Conservation (phyloP, 2,888 invertebrate genomes). For the Xanthia icteritia region DNA sequence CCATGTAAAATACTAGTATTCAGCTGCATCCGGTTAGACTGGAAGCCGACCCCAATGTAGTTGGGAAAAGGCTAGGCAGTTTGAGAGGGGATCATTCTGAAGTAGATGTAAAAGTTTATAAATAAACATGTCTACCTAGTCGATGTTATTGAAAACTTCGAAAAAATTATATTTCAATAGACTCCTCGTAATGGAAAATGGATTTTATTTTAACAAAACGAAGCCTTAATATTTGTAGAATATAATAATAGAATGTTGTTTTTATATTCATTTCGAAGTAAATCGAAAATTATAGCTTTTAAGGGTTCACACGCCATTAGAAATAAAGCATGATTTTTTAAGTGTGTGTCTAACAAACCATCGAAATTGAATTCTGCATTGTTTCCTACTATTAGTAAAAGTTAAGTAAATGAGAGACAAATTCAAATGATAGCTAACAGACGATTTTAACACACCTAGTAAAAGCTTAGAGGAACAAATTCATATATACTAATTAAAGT, state of each 20-base stretch:
- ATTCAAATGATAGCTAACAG: not conserved
- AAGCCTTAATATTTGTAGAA: conserved; percentile 27
- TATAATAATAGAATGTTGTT: conserved; percentile 39
- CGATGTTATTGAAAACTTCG: conserved; percentile 37
- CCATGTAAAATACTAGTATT: too few relatives aligned
- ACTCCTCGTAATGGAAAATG: conserved; percentile 33
- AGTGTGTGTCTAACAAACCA: not conserved
- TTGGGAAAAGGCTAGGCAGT: too few relatives aligned
- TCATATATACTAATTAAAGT: not conserved
- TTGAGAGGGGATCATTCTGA: conserved; percentile 6
- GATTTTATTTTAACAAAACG: conserved; percentile 38
- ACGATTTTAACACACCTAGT: not conserved
- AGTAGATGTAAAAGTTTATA: conserved; percentile 14
- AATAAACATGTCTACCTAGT: conserved; percentile 9
- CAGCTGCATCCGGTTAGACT: too few relatives aligned
- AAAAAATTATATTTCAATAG: conserved; percentile 39
- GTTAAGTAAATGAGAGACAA: not conserved
- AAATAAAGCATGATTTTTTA: not conserved
- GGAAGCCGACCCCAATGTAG: too few relatives aligned
- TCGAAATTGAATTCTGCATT: not conserved
- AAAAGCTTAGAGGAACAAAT: not conserved
- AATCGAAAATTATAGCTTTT: conserved; percentile 23
- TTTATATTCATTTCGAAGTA: conserved; percentile 18
- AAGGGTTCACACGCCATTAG: not conserved
- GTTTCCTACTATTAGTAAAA: not conserved